Evolutionary conservation across 2,113 vertebrate genomes (phyloP).

Genomic region (Corydoras maculifer): DNA sequence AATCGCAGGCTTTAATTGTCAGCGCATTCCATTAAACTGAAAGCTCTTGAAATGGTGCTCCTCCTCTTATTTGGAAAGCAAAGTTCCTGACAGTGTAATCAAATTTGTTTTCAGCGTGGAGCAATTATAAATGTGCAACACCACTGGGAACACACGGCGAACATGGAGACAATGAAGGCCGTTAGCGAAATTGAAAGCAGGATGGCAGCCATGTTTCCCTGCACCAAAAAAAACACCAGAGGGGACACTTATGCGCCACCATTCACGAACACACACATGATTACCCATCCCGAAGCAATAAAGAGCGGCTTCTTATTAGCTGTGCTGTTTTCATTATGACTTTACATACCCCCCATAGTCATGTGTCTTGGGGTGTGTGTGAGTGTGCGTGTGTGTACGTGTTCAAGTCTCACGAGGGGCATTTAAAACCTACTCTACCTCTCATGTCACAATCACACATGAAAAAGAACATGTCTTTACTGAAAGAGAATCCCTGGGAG

Average conservation of each 20-base stretch:
- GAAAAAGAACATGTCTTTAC: constrained; percentile 14
- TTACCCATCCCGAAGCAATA: constrained; percentile 56
- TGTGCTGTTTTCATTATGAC: constrained; percentile 38
- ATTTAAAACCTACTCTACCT: constrained; percentile 21
- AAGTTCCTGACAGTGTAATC: constrained; percentile 35
- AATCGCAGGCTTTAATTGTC: constrained; percentile 25
- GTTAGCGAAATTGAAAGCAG: constrained; percentile 32
- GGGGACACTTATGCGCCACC: constrained; percentile 35
- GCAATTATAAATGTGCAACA: constrained; percentile 34
- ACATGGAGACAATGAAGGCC: constrained; percentile 34
- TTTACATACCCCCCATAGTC: constrained; percentile 9
- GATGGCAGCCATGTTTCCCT: constrained; percentile 29
- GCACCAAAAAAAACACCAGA: constrained; percentile 29
- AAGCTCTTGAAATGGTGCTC: constrained; percentile 4
- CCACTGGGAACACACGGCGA: constrained; percentile 31
- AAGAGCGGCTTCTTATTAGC: constrained; percentile 57
- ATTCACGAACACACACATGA: constrained; percentile 36
- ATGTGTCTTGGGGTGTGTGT: constrained; percentile 1
- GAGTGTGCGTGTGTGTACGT: constrained; percentile 8
- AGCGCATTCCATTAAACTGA: constrained; percentile 6
- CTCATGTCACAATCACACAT: constrained; percentile 30
- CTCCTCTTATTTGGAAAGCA: constrained; percentile 8
- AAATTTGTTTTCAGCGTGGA: constrained; percentile 34
- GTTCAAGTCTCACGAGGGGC: constrained; percentile 11
- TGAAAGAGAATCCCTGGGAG: constrained; percentile 29